Evolutionary conservation across 2,888 invertebrate species (phyloP), one percentile per base, ranked within the genome.

Genomic region (Horisme vitalbata): DNA sequence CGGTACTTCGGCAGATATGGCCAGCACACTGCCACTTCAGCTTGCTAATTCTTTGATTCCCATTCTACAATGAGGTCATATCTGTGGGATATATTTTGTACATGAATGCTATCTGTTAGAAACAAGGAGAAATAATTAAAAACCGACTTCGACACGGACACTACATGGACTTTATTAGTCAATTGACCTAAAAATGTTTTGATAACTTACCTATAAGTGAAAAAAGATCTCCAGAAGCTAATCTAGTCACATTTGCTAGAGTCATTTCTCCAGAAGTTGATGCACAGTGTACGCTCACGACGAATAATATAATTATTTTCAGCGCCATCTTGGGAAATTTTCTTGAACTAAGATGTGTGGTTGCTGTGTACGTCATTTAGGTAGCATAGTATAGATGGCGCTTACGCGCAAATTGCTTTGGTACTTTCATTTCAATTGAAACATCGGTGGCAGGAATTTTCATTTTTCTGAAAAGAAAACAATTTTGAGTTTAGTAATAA

Each of bases 151-250:
- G n/a, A n/a, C n/a, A n/a, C n/a, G n/a, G n/a, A n/a, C n/a, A n/a
- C n/a, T n/a, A n/a, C n/a, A n/a, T n/a, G n/a, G n/a, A n/a, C n/a
- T n/a, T n/a, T n/a, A n/a, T n/a, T n/a, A n/a, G n/a, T n/a, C n/a
- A 28, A 5, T 2, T 26, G 3, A 10, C 11, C 0, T 7, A 26
- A 28, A 13, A 36, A 20, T 31, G 33, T 12, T 41, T 26, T 11
- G 34, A 37, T 27, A n/a, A 45, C 80, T 79, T 59, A 92, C 92
- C 91, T 61, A 86, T 71, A 30, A 91, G 76, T 21, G 90, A 83
- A 66, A 93, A 93, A 35, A 91, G 75, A 74, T 93, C 93, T 8
- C 93, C 93, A 45, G 83, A 86, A 35, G 91, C 91, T 52, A 91
- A 89, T 59, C 93, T 84, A 5, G 91, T 93, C 34, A 93, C 80